Evolutionary conservation across 2,113 vertebrate species (phyloP).

Genomic region (Apodemus speciosus): DNA sequence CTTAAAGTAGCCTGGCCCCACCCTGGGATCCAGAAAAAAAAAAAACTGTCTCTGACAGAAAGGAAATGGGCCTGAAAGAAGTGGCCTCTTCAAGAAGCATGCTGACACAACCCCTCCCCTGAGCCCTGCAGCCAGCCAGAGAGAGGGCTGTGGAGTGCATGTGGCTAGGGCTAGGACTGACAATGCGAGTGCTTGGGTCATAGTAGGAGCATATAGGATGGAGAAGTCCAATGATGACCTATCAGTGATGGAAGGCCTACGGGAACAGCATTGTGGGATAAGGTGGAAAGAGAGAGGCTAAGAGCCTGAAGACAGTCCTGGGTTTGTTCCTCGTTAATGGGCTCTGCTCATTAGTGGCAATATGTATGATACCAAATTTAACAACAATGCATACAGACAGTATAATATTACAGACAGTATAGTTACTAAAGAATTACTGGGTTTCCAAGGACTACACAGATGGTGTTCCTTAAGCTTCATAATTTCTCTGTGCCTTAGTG

Average conservation of each 20-base stretch:
- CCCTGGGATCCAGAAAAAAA: slow-evolving; percentile 78
- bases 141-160: neutral
- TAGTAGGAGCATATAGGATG: neutral
- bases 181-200: neutral
- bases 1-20: slow-evolving; percentile 83
- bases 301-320: neutral
- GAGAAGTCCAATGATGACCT: neutral
- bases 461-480: neutral
- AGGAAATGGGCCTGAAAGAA: slow-evolving; percentile 76
- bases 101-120: neutral
- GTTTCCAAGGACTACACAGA: slow-evolving; percentile 1
- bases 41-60: slow-evolving; percentile 80
- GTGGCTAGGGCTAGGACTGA: neutral
- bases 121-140: neutral
- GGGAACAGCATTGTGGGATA: neutral
- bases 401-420: neutral
- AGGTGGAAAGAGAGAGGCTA: neutral
- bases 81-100: neutral
- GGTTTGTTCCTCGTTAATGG: neutral
- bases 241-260: neutral
- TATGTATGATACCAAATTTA: neutral
- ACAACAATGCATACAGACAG: slow-evolving; percentile 10
- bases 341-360: slow-evolving; percentile 32
- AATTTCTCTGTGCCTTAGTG: neutral
- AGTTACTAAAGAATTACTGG: neutral